phyloP scores from a whole-genome alignment of 2,797 vertebrate species.

The Ara ararauna region DNA sequence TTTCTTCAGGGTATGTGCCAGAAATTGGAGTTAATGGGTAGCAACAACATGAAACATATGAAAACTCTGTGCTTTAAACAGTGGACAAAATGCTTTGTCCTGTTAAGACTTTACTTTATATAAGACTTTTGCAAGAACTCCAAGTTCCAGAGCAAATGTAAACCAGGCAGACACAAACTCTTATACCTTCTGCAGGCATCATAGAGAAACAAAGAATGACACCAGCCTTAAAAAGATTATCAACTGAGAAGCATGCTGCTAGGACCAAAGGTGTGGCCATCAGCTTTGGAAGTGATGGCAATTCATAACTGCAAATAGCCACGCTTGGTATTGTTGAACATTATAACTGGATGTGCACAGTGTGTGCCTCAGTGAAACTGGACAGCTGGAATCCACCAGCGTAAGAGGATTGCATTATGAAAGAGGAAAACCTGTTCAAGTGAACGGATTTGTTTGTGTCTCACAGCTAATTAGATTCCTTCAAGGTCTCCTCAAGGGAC shows the following conservation, averaged over 20 bases:
- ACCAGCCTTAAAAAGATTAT: background rate
- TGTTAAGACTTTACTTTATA: background rate
- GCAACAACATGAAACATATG: background rate
- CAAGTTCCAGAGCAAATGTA: background rate
- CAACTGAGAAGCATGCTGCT: background rate
- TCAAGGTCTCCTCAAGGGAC: conserved; percentile 32
- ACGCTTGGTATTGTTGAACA: background rate
- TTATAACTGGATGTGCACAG: background rate
- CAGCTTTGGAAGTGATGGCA: background rate
- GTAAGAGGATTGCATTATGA: background rate
- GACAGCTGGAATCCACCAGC: background rate
- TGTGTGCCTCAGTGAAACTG: background rate
- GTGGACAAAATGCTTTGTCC: background rate
- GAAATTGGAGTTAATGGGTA: background rate
- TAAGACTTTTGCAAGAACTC: background rate
- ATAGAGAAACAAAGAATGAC: background rate
- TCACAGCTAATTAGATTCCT: background rate
- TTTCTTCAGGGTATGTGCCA: background rate
- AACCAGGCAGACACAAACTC: background rate
- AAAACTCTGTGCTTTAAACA: background rate
- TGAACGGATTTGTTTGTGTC: background rate
- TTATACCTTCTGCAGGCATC: background rate
- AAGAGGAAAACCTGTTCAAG: background rate
- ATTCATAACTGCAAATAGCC: background rate
- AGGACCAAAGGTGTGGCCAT: background rate